Percentiles rank a stretch among this genome's conserved stretches.
These are phyloP conservation scores for Emydoidea blandingii DNA, from an alignment of 2,797 vertebrate species.

Conservation along the genomic window DNA sequence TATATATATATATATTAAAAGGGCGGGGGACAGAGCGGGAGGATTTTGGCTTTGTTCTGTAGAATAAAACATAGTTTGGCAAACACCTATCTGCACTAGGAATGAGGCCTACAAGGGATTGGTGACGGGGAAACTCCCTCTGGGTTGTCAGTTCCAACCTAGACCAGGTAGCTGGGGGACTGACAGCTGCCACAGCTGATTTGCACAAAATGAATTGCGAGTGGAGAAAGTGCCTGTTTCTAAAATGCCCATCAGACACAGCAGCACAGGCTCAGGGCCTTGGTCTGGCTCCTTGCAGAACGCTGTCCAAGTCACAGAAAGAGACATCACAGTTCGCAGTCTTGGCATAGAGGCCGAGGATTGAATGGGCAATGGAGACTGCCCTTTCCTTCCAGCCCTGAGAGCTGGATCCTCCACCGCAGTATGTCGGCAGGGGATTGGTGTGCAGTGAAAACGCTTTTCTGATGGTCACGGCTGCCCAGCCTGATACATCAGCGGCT, in stretches of 20 bases:
- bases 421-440: background rate
- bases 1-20: too few species aligned
- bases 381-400: background rate
- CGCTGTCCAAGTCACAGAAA: background rate
- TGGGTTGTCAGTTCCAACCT: background rate
- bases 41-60: background rate
- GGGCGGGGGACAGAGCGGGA: background rate
- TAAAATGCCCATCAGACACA: background rate
- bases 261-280: background rate
- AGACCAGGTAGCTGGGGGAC: background rate
- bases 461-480: background rate
- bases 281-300: background rate
- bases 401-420: background rate
- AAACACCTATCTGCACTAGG: background rate
- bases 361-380: background rate
- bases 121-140: background rate
- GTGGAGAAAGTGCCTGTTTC: background rate
- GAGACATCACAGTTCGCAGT: background rate
- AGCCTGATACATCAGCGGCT: background rate
- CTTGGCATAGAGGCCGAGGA: background rate
- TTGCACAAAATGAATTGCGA: background rate
- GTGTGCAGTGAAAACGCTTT: background rate
- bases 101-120: background rate
- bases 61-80: background rate
- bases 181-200: background rate